Evolutionary conservation across 1,140 invertebrate species (phyloP).

Genomic region (Pogonognathellus flavescens): DNA sequence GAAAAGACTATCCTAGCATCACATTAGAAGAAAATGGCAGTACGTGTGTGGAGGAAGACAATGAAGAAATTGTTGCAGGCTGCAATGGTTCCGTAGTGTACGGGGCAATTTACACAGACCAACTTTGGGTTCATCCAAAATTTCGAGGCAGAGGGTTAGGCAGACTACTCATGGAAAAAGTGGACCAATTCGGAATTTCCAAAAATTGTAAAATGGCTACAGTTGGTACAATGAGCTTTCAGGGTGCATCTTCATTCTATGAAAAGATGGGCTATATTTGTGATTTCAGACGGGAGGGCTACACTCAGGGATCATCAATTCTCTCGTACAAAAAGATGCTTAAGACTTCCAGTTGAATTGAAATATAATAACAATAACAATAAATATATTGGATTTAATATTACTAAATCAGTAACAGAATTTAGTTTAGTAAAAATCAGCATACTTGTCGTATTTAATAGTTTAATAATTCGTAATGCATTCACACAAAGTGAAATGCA

Average conservation of each 20-base stretch:
- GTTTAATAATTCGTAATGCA: too few relatives aligned
- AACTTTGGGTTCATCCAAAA: slow-evolving; percentile 54
- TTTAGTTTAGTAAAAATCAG: too few relatives aligned
- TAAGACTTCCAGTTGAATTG: background rate
- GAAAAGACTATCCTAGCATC: slow-evolving; percentile 6
- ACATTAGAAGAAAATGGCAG: background rate
- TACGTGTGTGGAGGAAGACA: background rate
- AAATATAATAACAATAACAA: too few relatives aligned
- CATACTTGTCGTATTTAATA: too few relatives aligned
- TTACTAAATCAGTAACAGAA: too few relatives aligned
- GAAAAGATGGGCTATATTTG: slow-evolving; percentile 54
- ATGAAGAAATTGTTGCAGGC: slow-evolving; percentile 48
- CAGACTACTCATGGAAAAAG: slow-evolving; percentile 57
- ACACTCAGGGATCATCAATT: slow-evolving; percentile 42
- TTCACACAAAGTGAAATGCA: too few relatives aligned
- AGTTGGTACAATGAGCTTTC: slow-evolving; percentile 60
- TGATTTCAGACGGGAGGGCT: slow-evolving; percentile 56
- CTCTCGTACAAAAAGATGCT: slow-evolving; percentile 48
- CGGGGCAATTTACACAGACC: slow-evolving; percentile 59
- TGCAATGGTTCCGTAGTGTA: slow-evolving; percentile 58
- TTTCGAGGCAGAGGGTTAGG: slow-evolving; percentile 43
- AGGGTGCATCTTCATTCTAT: slow-evolving; percentile 56
- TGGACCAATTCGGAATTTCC: slow-evolving; percentile 51
- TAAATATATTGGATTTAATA: background rate
- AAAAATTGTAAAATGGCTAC: slow-evolving; percentile 27